Percentiles rank a stretch among this genome's conserved stretches.
Conservation (phyloP, 2,113 vertebrate species). For the Myxocyprinus asiaticus region DNA sequence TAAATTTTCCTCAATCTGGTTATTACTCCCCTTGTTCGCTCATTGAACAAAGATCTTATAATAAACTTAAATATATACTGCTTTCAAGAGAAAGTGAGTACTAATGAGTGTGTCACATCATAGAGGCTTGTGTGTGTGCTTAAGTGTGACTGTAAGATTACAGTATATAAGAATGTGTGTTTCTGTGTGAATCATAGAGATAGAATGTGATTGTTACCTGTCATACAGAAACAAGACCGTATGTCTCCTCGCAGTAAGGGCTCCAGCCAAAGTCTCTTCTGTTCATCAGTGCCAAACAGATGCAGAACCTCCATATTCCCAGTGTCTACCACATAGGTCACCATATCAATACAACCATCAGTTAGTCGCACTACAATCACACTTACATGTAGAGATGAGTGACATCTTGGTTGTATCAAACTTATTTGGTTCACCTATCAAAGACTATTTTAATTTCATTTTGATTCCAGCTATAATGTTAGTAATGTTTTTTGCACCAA, state of each 20-base stretch:
- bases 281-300: slow-evolving; percentile 87
- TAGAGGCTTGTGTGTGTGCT: not conserved
- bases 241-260: slow-evolving; percentile 88
- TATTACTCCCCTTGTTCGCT: no score
- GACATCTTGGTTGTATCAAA: not conserved
- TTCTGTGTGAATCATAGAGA: no score
- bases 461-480: no score
- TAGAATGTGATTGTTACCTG: slow-evolving; percentile 76
- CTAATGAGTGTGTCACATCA: not conserved
- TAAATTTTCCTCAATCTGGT: no score
- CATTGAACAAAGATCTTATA: no score
- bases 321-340: slow-evolving; percentile 82
- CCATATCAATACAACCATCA: not conserved
- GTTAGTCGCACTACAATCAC: not conserved
- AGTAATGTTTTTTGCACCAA: no score
- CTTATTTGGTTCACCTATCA: no score
- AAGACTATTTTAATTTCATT: no score
- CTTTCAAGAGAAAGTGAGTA: not conserved
- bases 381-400: not conserved
- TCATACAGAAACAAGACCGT: slow-evolving; percentile 94
- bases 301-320: slow-evolving; percentile 96
- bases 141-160: no score
- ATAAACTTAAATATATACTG: not conserved
- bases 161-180: no score
- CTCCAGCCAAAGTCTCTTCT: slow-evolving; percentile 89